These are phyloP conservation scores for Tetheella fluctuosa DNA, from an alignment of 2,888 invertebrate species.

Conservation along the genomic window DNA sequence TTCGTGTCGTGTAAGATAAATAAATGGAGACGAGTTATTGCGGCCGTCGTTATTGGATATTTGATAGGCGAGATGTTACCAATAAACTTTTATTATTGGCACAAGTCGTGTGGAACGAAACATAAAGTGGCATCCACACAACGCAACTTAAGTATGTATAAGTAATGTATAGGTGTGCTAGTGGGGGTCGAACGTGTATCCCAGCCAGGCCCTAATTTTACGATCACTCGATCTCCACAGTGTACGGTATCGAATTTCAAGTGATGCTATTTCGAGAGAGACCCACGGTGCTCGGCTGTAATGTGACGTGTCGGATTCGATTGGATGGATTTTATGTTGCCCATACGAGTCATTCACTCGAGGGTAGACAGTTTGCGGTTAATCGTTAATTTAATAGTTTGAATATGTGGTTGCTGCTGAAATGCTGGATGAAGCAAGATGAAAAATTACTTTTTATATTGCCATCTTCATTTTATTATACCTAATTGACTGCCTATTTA, in stretches of 20 bases:
- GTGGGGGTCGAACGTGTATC: constrained; percentile 43
- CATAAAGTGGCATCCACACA: constrained; percentile 43
- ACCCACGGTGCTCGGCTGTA: constrained; percentile 55
- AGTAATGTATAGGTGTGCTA: constrained; percentile 27
- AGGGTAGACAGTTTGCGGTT: constrained; percentile 61
- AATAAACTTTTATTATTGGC: constrained; percentile 75
- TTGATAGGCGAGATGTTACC: constrained; percentile 71
- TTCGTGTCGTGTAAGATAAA: constrained; percentile 51
- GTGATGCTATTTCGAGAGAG: constrained; percentile 72
- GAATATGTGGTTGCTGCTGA: constrained; percentile 57
- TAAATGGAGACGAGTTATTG: constrained; percentile 62
- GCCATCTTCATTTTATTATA: constrained; percentile 17
- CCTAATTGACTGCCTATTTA: background rate
- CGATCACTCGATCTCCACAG: constrained; percentile 69
- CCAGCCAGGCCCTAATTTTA: constrained; percentile 72
- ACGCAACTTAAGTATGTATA: constrained; percentile 17
- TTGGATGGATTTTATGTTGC: constrained; percentile 76
- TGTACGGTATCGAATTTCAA: constrained; percentile 76
- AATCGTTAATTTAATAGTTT: constrained; percentile 71
- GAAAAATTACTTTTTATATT: constrained; percentile 14
- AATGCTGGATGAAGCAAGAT: constrained; percentile 28
- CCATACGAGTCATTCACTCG: constrained; percentile 60
- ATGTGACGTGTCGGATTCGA: constrained; percentile 77
- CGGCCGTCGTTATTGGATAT: constrained; percentile 67
- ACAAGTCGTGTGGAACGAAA: constrained; percentile 60